Base-by-base conservation (phyloP, 2,797 vertebrate species). In the Brachyrhaphis roseni region DNA sequence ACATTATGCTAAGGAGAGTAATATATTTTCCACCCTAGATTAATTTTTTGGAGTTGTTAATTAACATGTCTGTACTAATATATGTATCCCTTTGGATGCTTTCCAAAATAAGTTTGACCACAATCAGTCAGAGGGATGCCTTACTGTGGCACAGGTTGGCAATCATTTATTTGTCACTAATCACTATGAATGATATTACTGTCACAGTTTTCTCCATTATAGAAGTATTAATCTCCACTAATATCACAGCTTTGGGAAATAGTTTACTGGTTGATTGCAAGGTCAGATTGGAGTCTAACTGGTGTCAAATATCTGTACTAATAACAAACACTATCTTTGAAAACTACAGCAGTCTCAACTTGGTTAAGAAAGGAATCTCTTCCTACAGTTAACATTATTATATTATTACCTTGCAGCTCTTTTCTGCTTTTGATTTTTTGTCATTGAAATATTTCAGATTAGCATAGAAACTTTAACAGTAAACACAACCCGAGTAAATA, bases 111-210 rank as follows among this genome's bases (percentile, higher is more conserved):
- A 68, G 49, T 55, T 72, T 79, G 83, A 84, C 81, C 87, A 87
- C 80, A 85, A 83, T 91, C 89, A 85, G 82, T 90, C 88, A 89
- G 72, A 84, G 62, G 57, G 89, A 89, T 86, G 84, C 74, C 86
- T 88, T 82, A 82, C 78, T 68, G 81, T 83, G 83, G 85, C 84
- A 83, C 74, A 84, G 83, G 85, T 75, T 89, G 88, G 84, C 89
- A 89, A 79, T 79, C 85, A 84, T 83, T 90, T 88, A 39, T 92
- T 89, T 88, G 79, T 88, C 88, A 90, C 90, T 88, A 90, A 92
- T 91, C 86, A 92, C 66, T 20, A 46, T 85, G 85, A 93, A 85
- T 91, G 83, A 93, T 90, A 75, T 77, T 13, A 13, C 81, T 43
- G 80, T 73, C 72, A 68, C 89, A 81, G 82, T 80, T n/a, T n/a